Evolutionary conservation across 2,888 invertebrate species (phyloP), one percentile per base, ranked within the genome.

Genomic region (Calliphora vomitoria): DNA sequence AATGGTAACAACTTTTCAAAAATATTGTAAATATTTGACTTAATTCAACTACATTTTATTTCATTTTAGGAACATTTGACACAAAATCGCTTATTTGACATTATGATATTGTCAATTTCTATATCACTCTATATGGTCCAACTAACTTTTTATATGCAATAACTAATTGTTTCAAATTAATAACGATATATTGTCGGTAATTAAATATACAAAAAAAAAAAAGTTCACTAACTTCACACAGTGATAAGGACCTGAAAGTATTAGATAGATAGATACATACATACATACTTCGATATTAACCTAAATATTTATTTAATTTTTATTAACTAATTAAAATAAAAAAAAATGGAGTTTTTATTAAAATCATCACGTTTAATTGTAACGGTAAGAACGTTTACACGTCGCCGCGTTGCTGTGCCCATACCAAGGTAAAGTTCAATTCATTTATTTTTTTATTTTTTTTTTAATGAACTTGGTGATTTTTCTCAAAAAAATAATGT

Each of bases 341-440:
- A 20, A 60, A 92, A 90, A 90, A 93, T 94, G 93, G 93, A 93
- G 90, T 93, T 93, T 89, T 89, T 94, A 89, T 91, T 93, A 83
- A 94, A 93, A 91, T 91, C 93, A 88, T 93, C 93, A 88, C 93
- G 93, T 86, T 90, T 93, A 88, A 92, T 93, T 90, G 91, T 93
- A 86, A 92, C 91, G 85, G 90, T 93, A 86, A 93, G 93, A 91
- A 93, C 92, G 89, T 93, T 93, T 89, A 92, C 93, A 76, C 91
- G 94, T 71, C 93, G 93, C 72, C 93, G 93, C 88, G 93, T 93
- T 90, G 91, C 92, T 89, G 92, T 94, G 85, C 93, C 94, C 86
- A 93, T 94, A 90, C 93, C 94, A 92, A 94, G 93, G 94, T 94
- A 94, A 93, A 89, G 89, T 75, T 68, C 25, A 78, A 74, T 85